Base-by-base conservation (phyloP, 1,140 invertebrate species). In the Hyposmocoma kahamanoa region DNA sequence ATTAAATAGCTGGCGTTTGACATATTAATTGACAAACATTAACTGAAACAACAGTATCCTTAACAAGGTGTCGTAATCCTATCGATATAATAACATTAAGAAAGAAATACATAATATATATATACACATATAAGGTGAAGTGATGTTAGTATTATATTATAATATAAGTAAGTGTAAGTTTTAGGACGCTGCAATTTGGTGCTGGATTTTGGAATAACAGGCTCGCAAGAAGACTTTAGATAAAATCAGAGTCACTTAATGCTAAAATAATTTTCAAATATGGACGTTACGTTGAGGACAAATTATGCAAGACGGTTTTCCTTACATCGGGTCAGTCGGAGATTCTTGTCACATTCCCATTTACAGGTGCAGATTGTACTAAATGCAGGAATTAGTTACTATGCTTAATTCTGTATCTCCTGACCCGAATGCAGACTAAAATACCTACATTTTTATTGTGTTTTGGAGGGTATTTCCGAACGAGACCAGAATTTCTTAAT, bases 281-380 rank as follows among this genome's bases (percentile, higher is more conserved):
- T 83, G 81, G 81, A 84, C 81, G 81, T 84, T 78, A 81, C 53
- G 73, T 66, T 76, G 56, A 82, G 78, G 81, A 84, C 78, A 81
- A 71, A 74, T 69, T 74, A 84, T 64, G 66, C 64, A 75, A 84
- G 81, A 84, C 77, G 81, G 81, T 62, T 74, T 72, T 62, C 56
- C 59, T 62, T 55, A 68, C 68, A 72, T 58, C 47, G 61, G 73
- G 62, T 62, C 56, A 55, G 50, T 26, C 51, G 39, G n/a, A n/a
- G n/a, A n/a, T n/a, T n/a, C n/a, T n/a, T n/a, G n/a, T n/a, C n/a
- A n/a, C n/a, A n/a, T n/a, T n/a, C n/a, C n/a, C n/a, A n/a, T n/a
- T n/a, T n/a, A n/a, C n/a, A n/a, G n/a, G n/a, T n/a, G n/a, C n/a
- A n/a, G n/a, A n/a, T n/a, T n/a, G n/a, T n/a, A n/a, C n/a, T n/a